Percentiles rank a stretch among this genome's conserved stretches.
Conservation (phyloP, 2,888 invertebrate genomes). For the Drosophila merina region DNA sequence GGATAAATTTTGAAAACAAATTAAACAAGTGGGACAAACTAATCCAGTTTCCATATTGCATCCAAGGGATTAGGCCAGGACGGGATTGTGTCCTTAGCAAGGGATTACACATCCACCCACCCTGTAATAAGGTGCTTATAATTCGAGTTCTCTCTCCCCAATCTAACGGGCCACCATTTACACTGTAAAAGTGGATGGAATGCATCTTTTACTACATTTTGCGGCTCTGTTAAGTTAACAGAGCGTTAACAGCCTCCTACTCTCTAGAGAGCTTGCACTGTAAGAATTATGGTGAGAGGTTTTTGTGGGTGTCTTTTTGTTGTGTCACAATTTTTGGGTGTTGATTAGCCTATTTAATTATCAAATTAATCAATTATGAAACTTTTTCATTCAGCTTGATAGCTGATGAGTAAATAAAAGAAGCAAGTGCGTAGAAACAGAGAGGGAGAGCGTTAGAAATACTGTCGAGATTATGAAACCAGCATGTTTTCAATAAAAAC, state of each 20-base stretch:
- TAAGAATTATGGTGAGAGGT: background rate
- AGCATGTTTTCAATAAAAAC: background rate
- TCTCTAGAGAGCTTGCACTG: background rate
- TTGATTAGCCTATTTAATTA: too few species aligned
- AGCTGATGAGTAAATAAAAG: too few species aligned
- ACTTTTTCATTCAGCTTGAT: too few species aligned
- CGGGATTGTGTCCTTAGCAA: background rate
- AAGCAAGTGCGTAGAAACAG: too few species aligned
- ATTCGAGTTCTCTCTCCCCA: background rate
- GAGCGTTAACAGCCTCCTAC: background rate
- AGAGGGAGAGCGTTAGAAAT: background rate
- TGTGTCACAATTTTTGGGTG: too few species aligned
- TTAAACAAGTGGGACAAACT: background rate
- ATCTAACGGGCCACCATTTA: background rate
- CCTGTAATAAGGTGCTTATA: background rate
- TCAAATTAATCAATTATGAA: too few species aligned
- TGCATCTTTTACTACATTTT: background rate
- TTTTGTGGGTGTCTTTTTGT: too few species aligned
- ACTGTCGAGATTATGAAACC: background rate
- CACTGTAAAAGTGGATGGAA: background rate
- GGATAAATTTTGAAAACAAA: background rate
- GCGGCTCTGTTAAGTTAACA: background rate
- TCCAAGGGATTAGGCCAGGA: background rate
- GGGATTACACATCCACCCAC: background rate
- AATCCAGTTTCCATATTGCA: conserved; percentile 1